Percentiles rank a stretch among this genome's conserved stretches.
Conservation (phyloP, 1,140 invertebrate genomes). For the Macrocentrus cingulum region DNA sequence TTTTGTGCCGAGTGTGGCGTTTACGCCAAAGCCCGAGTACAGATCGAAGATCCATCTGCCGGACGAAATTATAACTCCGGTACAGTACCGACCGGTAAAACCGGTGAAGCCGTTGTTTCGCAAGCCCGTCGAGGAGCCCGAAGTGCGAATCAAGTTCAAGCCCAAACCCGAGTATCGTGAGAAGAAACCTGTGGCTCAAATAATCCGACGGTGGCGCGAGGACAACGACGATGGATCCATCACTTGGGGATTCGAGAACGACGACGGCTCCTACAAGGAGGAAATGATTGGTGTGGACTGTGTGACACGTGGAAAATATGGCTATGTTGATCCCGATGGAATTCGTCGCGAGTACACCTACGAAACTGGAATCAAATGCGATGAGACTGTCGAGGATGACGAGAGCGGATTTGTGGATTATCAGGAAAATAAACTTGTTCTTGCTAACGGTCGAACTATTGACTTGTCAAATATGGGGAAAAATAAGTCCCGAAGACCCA, state of each 20-base stretch:
- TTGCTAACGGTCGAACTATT: conserved; percentile 70
- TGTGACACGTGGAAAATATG: conserved; percentile 78
- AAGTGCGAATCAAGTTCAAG: conserved; percentile 23
- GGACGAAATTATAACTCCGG: conserved; percentile 33
- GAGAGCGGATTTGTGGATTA: conserved; percentile 68
- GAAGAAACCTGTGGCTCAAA: conserved; percentile 72
- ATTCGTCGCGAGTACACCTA: conserved; percentile 72
- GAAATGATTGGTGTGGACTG: conserved; percentile 80
- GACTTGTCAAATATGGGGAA: conserved; percentile 70
- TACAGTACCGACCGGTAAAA: conserved; percentile 42
- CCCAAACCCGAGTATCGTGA: conserved; percentile 40
- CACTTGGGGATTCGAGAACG: conserved; percentile 84
- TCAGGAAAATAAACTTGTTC: conserved; percentile 69
- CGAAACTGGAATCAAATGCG: conserved; percentile 70
- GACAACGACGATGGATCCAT: conserved; percentile 81
- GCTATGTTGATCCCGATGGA: conserved; percentile 81
- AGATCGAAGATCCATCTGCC: conserved; percentile 43
- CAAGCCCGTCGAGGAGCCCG: conserved; percentile 25
- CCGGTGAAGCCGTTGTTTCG: conserved; percentile 32
- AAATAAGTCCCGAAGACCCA: conserved; percentile 67
- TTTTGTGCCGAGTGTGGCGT: conserved; percentile 44
- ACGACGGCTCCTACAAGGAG: conserved; percentile 75
- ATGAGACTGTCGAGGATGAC: conserved; percentile 59
- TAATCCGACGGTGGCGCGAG: conserved; percentile 66
- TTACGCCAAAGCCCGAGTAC: conserved; percentile 43